Conservation (phyloP, 2,797 vertebrate genomes). For the Nyctibius grandis region DNA sequence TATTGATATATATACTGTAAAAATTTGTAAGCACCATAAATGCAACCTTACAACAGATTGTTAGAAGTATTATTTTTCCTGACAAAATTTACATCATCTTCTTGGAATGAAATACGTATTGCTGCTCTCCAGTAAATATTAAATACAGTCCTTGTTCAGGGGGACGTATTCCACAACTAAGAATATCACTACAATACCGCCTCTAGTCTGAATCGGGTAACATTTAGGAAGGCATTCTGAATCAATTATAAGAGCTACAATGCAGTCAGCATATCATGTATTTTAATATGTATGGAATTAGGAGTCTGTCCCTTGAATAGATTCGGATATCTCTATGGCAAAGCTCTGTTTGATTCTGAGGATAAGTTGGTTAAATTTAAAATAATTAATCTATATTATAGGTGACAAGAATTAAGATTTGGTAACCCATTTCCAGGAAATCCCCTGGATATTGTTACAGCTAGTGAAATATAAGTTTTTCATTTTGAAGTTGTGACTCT, state of each 20-base stretch:
- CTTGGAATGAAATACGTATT: neutral
- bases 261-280: neutral
- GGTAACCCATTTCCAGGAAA: neutral
- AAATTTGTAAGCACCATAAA: neutral
- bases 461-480: neutral
- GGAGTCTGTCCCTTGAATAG: neutral
- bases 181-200: neutral
- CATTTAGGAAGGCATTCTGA: neutral
- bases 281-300: neutral
- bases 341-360: neutral
- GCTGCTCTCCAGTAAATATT: neutral
- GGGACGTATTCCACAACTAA: neutral
- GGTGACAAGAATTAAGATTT: neutral
- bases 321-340: neutral
- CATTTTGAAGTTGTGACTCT: neutral
- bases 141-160: neutral
- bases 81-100: neutral
- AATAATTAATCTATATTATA: neutral
- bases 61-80: neutral
- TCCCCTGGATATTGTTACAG: neutral
- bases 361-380: neutral
- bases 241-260: neutral
- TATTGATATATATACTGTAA: neutral
- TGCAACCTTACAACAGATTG: neutral
- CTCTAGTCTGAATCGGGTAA: neutral